Percentiles rank a stretch among this genome's conserved stretches.
Evolutionary conservation across 2,797 vertebrate genomes (phyloP).

Genomic region (Salmo trutta): DNA sequence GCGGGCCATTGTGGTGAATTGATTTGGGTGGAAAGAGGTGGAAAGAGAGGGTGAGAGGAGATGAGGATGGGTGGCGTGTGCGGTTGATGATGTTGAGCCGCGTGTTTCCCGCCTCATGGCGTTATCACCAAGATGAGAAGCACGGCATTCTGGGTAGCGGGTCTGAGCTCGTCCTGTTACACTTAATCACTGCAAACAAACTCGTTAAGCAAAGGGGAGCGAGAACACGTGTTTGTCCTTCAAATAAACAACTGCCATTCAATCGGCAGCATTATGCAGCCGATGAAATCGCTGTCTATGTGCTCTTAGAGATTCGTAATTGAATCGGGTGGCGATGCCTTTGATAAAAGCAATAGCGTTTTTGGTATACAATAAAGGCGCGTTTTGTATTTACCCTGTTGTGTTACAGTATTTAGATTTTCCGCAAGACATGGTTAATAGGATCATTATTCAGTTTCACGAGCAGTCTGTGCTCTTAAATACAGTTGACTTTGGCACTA

Average conservation of each 20-base stretch:
- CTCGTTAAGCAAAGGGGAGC: conserved; percentile 64
- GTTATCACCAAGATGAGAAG: not conserved
- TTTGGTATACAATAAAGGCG: conserved; percentile 43
- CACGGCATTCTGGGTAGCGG: not conserved
- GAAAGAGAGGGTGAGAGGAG: conserved; percentile 32
- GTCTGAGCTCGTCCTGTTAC: conserved; percentile 41
- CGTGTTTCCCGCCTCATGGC: conserved; percentile 3
- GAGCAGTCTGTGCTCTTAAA: not conserved
- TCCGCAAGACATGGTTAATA: conserved; percentile 56
- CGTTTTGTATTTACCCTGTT: conserved; percentile 28
- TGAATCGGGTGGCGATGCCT: conserved; percentile 35
- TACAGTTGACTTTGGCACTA: conserved; percentile 64
- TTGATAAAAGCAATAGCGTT: conserved; percentile 41
- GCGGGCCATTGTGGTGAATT: conserved; percentile 32
- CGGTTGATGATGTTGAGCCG: not conserved
- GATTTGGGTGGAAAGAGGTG: conserved; percentile 24
- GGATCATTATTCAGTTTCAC: conserved; percentile 61
- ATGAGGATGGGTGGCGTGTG: not conserved
- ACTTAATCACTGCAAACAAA: conserved; percentile 65
- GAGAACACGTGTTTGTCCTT: conserved; percentile 74
- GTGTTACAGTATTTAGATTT: conserved; percentile 46
- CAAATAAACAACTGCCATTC: conserved; percentile 58
- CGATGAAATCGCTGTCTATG: conserved; percentile 65
- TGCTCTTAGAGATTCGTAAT: conserved; percentile 63
- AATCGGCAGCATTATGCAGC: conserved; percentile 62